Percentiles rank a stretch among this genome's conserved stretches.
Conservation (phyloP, 1,140 invertebrate genomes). For the Periplaneta americana region DNA sequence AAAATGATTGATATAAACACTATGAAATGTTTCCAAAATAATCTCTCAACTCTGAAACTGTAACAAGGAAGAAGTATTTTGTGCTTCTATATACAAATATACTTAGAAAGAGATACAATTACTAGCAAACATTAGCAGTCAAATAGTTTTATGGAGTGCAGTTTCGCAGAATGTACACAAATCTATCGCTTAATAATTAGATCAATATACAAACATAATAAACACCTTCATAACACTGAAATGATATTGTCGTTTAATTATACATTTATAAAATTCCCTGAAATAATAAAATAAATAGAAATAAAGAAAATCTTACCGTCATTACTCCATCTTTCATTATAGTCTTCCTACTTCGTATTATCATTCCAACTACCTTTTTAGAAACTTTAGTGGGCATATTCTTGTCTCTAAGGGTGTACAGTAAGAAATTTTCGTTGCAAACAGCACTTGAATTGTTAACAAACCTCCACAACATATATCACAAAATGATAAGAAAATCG, state of each 20-base stretch:
- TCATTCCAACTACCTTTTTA: constrained; percentile 58
- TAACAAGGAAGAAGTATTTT: no score
- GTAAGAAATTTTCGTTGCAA: background rate
- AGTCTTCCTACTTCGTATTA: constrained; percentile 63
- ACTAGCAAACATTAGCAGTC: no score
- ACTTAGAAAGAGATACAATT: no score
- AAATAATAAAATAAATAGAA: background rate
- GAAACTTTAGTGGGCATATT: constrained; percentile 52
- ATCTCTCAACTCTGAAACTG: no score
- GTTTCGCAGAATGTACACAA: background rate
- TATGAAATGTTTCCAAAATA: no score
- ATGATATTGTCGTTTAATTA: background rate
- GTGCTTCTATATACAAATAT: no score
- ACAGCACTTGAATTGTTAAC: background rate
- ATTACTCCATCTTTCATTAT: constrained; percentile 68
- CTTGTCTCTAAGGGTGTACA: background rate
- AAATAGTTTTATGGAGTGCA: no score
- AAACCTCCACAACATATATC: background rate
- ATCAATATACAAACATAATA: background rate
- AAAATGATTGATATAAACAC: no score
- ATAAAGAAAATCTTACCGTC: constrained; percentile 47
- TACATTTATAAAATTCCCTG: background rate
- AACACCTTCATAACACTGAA: background rate
- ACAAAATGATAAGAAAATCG: background rate
- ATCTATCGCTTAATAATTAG: background rate